phyloP scores from a whole-genome alignment of 2,888 invertebrate genomes.

The Tethea ocularis region DNA sequence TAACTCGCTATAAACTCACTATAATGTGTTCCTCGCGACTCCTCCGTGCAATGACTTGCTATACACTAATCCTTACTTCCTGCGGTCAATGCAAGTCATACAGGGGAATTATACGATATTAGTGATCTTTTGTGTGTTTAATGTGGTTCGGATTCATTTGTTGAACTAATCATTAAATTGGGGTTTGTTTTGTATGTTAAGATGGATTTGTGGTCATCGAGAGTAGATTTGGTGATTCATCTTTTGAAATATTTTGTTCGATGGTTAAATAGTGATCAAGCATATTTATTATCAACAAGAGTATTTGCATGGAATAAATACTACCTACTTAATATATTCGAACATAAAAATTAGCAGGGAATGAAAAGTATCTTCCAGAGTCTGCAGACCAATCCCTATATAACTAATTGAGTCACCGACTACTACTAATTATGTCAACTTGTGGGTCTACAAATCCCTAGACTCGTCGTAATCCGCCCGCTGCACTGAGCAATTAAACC shows the following conservation, averaged over 20 bases:
- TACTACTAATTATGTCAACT: slow-evolving; percentile 16
- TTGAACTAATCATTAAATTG: slow-evolving; percentile 17
- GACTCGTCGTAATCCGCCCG: slow-evolving; percentile 21
- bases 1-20: background rate
- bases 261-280: too few relatives aligned
- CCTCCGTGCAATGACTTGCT: slow-evolving; percentile 48
- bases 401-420: slow-evolving; percentile 5
- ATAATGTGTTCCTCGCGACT: slow-evolving; percentile 15
- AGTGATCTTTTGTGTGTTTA: slow-evolving; percentile 50
- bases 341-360: background rate
- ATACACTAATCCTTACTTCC: slow-evolving; percentile 49
- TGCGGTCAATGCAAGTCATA: slow-evolving; percentile 60
- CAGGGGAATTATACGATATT: slow-evolving; percentile 53
- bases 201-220: background rate
- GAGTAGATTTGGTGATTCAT: background rate
- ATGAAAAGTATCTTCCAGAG: background rate
- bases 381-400: background rate
- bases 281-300: too few relatives aligned
- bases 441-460: slow-evolving; percentile 29
- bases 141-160: slow-evolving; percentile 34
- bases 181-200: slow-evolving; percentile 14
- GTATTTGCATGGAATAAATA: too few relatives aligned
- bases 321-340: too few relatives aligned
- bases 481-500: slow-evolving; percentile 50
- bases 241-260: background rate